Percentiles rank a stretch among this genome's conserved stretches.
Conservation (phyloP, 92 coral and sea anemone genomes). For the Hydrozoanthus gracilis region DNA sequence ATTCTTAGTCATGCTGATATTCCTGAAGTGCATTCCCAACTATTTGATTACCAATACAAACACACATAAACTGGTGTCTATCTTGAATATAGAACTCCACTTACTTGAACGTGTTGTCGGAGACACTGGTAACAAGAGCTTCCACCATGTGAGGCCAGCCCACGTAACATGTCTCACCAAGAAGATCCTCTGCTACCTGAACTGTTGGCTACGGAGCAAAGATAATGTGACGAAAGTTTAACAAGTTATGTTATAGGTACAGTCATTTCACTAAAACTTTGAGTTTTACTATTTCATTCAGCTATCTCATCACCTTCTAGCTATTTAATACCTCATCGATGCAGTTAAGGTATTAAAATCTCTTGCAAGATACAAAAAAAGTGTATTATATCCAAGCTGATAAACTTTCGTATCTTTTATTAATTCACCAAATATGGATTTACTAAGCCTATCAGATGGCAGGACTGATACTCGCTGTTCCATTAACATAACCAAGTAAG, state of each 20-base stretch:
- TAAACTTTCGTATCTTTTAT: no score
- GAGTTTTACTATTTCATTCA: background rate
- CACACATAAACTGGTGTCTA: background rate
- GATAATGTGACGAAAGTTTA: background rate
- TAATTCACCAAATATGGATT: no score
- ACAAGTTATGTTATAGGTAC: background rate
- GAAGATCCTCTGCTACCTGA: slow-evolving; percentile 67
- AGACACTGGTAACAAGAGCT: slow-evolving; percentile 83
- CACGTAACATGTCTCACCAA: slow-evolving; percentile 89
- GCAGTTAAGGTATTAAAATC: no score
- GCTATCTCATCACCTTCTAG: no score
- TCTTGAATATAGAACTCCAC: background rate
- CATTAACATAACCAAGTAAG: no score
- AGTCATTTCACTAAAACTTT: no score
- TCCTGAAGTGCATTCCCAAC: background rate
- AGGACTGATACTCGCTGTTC: no score
- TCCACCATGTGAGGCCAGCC: slow-evolving; percentile 99
- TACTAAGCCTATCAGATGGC: no score
- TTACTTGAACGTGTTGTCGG: slow-evolving; percentile 84
- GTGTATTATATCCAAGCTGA: no score
- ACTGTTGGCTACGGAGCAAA: slow-evolving; percentile 34
- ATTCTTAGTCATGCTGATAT: no score
- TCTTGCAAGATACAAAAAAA: no score
- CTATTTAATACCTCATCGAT: no score
- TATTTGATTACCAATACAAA: background rate